phyloP scores from a whole-genome alignment of 2,888 invertebrate genomes.

The Coelinius sp. region DNA sequence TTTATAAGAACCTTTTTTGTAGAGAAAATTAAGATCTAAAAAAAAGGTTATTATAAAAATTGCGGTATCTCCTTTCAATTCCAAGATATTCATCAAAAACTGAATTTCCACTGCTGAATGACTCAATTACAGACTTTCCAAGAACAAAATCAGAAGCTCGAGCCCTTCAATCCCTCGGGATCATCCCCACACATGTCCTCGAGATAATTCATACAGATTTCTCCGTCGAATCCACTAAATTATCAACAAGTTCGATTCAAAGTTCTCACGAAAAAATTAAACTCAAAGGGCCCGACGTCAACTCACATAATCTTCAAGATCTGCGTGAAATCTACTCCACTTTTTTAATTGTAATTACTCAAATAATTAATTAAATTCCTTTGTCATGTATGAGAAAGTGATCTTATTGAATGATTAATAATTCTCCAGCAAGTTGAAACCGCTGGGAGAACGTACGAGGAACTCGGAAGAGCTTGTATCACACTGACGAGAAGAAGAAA shows the following conservation, averaged over 20 bases:
- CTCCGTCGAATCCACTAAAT: constrained; percentile 28
- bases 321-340: constrained; percentile 67
- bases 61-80: too few relatives aligned
- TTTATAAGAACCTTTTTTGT: too few relatives aligned
- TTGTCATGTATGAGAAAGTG: too few relatives aligned
- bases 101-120: too few relatives aligned
- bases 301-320: constrained; percentile 53
- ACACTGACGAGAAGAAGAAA: constrained; percentile 64
- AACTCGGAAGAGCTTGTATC: constrained; percentile 67
- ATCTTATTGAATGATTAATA: constrained; percentile 27
- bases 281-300: background rate
- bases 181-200: constrained; percentile 73
- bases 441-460: constrained; percentile 61
- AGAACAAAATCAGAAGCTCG: constrained; percentile 71
- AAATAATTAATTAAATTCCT: constrained; percentile 7
- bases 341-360: constrained; percentile 59
- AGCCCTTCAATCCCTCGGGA: constrained; percentile 69
- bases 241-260: background rate
- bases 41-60: too few relatives aligned
- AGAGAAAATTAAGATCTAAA: too few relatives aligned
- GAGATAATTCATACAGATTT: constrained; percentile 65
- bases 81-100: too few relatives aligned
- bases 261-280: background rate
- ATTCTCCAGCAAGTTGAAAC: constrained; percentile 65
- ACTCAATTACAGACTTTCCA: constrained; percentile 72